Conservation (phyloP, 2,888 invertebrate genomes). For the Zygaena filipendulae region DNA sequence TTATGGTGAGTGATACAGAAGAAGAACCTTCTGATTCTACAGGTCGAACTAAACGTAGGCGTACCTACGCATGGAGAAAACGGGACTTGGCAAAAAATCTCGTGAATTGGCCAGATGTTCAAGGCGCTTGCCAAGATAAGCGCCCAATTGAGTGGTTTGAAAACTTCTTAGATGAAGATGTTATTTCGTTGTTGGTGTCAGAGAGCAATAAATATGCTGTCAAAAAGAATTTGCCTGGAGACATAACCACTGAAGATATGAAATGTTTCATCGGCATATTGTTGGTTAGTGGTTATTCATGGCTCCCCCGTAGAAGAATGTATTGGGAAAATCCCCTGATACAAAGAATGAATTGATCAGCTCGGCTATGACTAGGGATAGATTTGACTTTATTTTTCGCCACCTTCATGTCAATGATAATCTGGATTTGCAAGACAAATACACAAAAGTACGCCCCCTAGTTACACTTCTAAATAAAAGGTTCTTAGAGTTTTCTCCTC, state of each 20-base stretch:
- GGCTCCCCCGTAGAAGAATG: constrained; percentile 20
- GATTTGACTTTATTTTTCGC: constrained; percentile 21
- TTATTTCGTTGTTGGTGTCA: constrained; percentile 19
- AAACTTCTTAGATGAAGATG: constrained; percentile 19
- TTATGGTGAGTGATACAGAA: no score
- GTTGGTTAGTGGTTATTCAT: constrained; percentile 20
- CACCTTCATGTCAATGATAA: constrained; percentile 21
- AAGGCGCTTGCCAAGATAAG: constrained; percentile 18
- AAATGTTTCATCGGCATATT: constrained; percentile 20
- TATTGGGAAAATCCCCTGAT: constrained; percentile 21
- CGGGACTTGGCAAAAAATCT: no score
- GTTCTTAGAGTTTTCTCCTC: no score
- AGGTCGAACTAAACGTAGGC: no score
- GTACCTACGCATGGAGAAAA: no score
- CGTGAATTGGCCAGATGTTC: no score
- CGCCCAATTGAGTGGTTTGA: constrained; percentile 18
- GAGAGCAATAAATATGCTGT: constrained; percentile 19
- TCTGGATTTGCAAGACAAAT: constrained; percentile 20
- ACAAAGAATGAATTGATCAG: constrained; percentile 19
- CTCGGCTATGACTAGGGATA: constrained; percentile 19
- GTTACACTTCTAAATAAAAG: no score
- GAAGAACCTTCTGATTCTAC: no score
- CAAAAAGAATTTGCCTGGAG: constrained; percentile 19
- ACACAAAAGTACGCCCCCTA: no score
- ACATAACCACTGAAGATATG: constrained; percentile 19